These are phyloP conservation scores for Diarsia rubi DNA, from an alignment of 2,888 invertebrate genomes.

Conservation along the genomic window DNA sequence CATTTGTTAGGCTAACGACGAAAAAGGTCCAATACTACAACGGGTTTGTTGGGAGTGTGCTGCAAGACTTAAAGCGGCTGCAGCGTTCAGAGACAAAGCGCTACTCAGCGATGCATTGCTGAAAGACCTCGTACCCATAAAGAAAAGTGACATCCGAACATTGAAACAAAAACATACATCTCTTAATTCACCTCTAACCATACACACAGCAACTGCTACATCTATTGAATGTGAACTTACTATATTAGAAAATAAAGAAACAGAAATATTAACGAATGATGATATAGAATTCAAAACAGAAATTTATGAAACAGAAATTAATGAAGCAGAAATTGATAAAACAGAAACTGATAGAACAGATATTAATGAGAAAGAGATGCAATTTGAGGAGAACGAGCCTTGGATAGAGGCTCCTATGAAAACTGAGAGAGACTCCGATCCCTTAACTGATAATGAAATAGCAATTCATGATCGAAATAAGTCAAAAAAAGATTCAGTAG, in stretches of 20 bases:
- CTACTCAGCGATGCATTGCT: slow-evolving; percentile 29
- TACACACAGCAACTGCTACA: too few species aligned
- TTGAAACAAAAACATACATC: slow-evolving; percentile 10
- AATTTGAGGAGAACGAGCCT: not conserved
- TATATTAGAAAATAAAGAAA: not conserved
- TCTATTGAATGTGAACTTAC: not conserved
- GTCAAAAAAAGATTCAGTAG: not conserved
- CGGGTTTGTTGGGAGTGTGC: slow-evolving; percentile 34
- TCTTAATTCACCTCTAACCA: slow-evolving; percentile 17
- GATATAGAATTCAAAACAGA: not conserved
- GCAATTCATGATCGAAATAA: not conserved
- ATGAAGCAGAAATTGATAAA: not conserved
- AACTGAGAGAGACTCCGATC: slow-evolving; percentile 20
- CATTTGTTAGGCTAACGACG: slow-evolving; percentile 4
- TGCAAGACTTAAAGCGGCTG: slow-evolving; percentile 28
- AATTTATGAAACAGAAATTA: not conserved
- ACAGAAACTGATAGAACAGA: not conserved
- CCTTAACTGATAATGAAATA: slow-evolving; percentile 5
- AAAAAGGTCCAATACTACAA: not conserved
- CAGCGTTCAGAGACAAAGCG: slow-evolving; percentile 41
- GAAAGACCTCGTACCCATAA: slow-evolving; percentile 19
- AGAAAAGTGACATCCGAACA: slow-evolving; percentile 7
- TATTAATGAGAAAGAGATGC: not conserved
- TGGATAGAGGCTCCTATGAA: slow-evolving; percentile 32
- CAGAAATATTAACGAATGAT: not conserved